Conservation (phyloP, 1,140 invertebrate genomes). For the Colletes gigas region DNA sequence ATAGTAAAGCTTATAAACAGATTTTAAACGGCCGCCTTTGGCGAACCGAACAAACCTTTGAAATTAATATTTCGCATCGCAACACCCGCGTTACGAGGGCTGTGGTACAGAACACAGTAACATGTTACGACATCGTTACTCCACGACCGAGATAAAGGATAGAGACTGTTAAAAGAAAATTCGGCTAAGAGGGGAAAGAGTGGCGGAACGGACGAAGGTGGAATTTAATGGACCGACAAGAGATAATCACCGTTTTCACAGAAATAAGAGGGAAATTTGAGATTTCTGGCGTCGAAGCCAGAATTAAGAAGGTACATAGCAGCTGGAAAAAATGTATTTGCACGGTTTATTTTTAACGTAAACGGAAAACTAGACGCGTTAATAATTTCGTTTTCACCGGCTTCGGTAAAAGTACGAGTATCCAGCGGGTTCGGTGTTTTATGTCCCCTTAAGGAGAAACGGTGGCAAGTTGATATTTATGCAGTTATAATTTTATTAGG, state of each 20-base stretch:
- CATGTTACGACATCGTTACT: constrained; percentile 52
- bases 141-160: constrained; percentile 21
- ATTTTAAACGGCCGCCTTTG: too few species aligned
- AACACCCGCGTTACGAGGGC: constrained; percentile 21
- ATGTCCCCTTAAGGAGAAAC: too few species aligned
- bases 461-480: not conserved
- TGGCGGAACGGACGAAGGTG: not conserved
- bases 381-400: too few species aligned
- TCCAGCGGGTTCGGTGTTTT: too few species aligned
- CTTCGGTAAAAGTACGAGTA: too few species aligned
- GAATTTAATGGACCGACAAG: constrained; percentile 37
- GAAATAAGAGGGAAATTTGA: too few species aligned
- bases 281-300: not conserved
- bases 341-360: too few species aligned
- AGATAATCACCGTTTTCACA: constrained; percentile 8
- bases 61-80: too few species aligned
- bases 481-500: constrained; percentile 23
- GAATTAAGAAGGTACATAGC: too few species aligned
- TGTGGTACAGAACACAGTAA: constrained; percentile 60
- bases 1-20: too few species aligned
- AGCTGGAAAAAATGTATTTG: not conserved
- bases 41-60: too few species aligned
- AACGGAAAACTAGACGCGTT: too few species aligned
- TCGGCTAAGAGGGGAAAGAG: not conserved
- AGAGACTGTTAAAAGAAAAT: constrained; percentile 40